Evolutionary conservation across 2,113 vertebrate genomes (phyloP).

Genomic region (Benitochromis conjunctus): DNA sequence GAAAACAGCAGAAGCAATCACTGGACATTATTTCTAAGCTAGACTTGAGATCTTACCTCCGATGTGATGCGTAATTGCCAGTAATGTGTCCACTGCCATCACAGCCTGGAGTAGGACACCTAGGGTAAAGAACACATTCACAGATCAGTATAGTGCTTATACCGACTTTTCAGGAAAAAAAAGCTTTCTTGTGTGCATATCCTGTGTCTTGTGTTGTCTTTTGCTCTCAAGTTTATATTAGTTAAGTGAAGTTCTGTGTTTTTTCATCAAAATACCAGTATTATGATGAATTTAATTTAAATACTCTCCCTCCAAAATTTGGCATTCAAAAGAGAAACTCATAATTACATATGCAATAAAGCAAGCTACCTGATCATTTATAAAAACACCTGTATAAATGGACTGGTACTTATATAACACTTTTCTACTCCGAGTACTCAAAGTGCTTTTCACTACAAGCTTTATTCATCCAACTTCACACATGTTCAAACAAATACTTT

Average conservation of each 20-base stretch:
- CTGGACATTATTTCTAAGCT: neutral
- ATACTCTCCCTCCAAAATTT: neutral
- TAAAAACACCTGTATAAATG: neutral
- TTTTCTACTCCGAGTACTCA: neutral
- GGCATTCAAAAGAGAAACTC: neutral
- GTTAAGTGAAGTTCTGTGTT: neutral
- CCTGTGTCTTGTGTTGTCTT: neutral
- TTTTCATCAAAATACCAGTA: neutral
- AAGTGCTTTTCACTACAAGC: neutral
- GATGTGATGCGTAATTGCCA: conserved; percentile 97
- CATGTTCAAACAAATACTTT: neutral
- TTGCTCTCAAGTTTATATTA: neutral
- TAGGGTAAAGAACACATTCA: conserved; percentile 40
- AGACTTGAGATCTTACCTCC: conserved; percentile 80
- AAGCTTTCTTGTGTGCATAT: neutral
- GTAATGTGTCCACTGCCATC: conserved; percentile 98
- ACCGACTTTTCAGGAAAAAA: neutral
- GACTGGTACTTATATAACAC: neutral
- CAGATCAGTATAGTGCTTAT: neutral
- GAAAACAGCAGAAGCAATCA: neutral
- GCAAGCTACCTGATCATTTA: too few species aligned
- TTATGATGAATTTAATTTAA: neutral
- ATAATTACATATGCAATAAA: neutral
- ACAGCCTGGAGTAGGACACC: conserved; percentile 97
- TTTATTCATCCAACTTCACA: neutral